Evolutionary conservation across 1,140 invertebrate species (phyloP).

Genomic region (Macrosteles quadrilineatus): DNA sequence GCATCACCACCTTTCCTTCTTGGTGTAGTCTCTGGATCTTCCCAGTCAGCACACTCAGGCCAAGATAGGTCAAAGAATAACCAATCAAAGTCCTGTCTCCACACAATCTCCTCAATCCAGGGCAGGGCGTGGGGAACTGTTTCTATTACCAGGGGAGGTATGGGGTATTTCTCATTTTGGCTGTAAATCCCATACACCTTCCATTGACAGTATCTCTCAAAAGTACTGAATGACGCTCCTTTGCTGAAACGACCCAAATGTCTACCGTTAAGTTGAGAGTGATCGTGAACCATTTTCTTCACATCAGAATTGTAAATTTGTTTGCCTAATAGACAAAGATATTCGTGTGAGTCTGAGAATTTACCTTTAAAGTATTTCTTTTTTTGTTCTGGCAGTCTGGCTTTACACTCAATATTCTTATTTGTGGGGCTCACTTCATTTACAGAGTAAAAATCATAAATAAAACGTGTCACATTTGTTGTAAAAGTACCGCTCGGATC

Average conservation of each 20-base stretch:
- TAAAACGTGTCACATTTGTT: background rate
- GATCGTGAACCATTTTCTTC: too few species aligned
- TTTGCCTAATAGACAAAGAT: background rate
- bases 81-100: too few species aligned
- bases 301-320: background rate
- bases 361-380: background rate
- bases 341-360: background rate
- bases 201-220: background rate
- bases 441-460: background rate
- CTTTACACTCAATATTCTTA: too few species aligned
- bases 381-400: background rate
- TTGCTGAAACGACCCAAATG: background rate
- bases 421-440: background rate
- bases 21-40: too few species aligned
- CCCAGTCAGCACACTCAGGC: too few species aligned
- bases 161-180: too few species aligned
- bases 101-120: too few species aligned
- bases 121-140: too few species aligned
- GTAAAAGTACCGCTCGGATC: background rate
- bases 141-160: too few species aligned
- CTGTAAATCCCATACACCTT: background rate
- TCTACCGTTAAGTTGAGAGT: background rate
- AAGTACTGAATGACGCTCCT: background rate
- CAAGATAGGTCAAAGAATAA: too few species aligned
- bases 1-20: too few species aligned